These are phyloP conservation scores for Orius insidiosus DNA, from an alignment of 1,140 invertebrate genomes.

Conservation along the genomic window DNA sequence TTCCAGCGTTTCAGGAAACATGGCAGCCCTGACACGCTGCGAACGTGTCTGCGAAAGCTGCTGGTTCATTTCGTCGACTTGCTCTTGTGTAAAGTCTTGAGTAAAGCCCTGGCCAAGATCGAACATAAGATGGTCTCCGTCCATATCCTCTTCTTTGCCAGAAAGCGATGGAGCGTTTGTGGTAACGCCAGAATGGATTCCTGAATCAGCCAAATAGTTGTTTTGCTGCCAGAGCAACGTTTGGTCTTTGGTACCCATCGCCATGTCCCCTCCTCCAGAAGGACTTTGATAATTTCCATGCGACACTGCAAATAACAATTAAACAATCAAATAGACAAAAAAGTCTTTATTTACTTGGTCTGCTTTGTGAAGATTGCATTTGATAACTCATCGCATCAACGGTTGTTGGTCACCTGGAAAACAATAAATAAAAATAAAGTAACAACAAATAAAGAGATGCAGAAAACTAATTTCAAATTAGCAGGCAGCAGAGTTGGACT, in stretches of 20 bases:
- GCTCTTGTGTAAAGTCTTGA: conserved; percentile 83
- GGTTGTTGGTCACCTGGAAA: background rate
- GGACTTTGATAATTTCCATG: conserved; percentile 67
- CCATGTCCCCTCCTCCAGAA: conserved; percentile 36
- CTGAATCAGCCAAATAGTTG: conserved; percentile 54
- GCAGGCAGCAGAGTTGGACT: too few species aligned
- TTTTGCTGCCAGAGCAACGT: conserved; percentile 38
- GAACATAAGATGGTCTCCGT: conserved; percentile 76
- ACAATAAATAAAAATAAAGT: background rate
- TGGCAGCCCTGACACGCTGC: conserved; percentile 88
- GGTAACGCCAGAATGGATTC: conserved; percentile 87
- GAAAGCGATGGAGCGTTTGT: conserved; percentile 82
- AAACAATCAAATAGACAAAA: background rate
- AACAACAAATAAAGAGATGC: background rate
- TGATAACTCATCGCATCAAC: conserved; percentile 10
- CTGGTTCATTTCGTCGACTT: conserved; percentile 93
- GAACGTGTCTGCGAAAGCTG: conserved; percentile 88
- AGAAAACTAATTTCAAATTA: too few species aligned
- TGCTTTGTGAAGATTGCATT: conserved; percentile 11
- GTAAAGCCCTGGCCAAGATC: conserved; percentile 77
- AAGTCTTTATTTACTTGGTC: conserved; percentile 9
- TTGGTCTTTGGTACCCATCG: conserved; percentile 72
- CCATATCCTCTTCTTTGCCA: conserved; percentile 70
- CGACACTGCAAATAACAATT: conserved; percentile 39
- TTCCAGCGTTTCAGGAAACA: conserved; percentile 96